These are phyloP conservation scores for Echeneis naucrates DNA, from an alignment of 2,797 vertebrate species.

Conservation along the genomic window DNA sequence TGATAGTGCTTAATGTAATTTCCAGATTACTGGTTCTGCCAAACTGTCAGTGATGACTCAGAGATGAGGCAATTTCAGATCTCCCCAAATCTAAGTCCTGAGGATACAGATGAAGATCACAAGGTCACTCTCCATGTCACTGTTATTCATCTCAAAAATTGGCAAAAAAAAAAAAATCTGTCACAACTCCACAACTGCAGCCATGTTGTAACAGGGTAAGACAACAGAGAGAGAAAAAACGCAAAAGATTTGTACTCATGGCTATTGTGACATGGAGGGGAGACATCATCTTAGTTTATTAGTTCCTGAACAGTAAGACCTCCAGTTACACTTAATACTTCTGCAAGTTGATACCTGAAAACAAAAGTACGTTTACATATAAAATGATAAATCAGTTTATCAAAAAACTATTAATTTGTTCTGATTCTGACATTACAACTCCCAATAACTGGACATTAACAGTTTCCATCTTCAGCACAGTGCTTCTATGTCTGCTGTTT, in stretches of 20 bases:
- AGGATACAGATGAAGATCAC: slow-evolving; percentile 4
- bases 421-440: neutral
- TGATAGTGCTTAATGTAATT: neutral
- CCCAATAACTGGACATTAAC: neutral
- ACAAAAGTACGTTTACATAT: neutral
- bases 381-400: neutral
- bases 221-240: neutral
- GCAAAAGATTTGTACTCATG: neutral
- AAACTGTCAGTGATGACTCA: slow-evolving; percentile 49
- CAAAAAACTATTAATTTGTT: neutral
- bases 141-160: slow-evolving; percentile 23
- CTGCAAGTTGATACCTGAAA: neutral
- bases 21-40: accelerated
- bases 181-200: neutral
- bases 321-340: neutral
- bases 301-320: neutral
- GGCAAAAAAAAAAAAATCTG: too few relatives aligned
- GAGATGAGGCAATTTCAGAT: slow-evolving; percentile 53
- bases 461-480: too few relatives aligned
- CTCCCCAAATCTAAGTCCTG: slow-evolving; percentile 12
- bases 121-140: slow-evolving; percentile 11
- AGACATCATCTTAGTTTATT: neutral
- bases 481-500: too few relatives aligned
- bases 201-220: slow-evolving; percentile 12
- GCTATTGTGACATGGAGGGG: slow-evolving; percentile 41